Evolutionary conservation across 1,140 invertebrate genomes (phyloP).

Genomic region (Tetramorium alpestre): DNA sequence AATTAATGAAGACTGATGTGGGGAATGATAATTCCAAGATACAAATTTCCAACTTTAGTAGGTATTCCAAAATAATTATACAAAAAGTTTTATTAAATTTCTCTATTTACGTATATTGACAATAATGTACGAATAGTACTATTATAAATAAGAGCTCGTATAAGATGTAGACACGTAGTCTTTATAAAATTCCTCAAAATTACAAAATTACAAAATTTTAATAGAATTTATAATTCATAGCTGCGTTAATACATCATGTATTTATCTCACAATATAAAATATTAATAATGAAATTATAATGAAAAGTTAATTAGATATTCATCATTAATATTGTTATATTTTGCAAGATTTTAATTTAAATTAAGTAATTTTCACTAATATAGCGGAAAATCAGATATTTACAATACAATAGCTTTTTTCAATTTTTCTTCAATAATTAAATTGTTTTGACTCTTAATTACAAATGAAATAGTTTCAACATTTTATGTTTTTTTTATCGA

Average conservation of each 20-base stretch:
- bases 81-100: not conserved
- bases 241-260: not conserved
- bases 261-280: conserved; percentile 1
- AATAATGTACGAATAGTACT: not conserved
- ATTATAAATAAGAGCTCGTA: not conserved
- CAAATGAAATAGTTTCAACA: not conserved
- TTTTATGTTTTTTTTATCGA: not conserved
- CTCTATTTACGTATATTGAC: not conserved
- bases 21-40: not conserved
- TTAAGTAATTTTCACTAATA: not conserved
- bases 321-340: not conserved
- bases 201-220: conserved; percentile 18
- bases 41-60: not conserved
- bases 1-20: not conserved
- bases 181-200: not conserved
- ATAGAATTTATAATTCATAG: conserved; percentile 7
- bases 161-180: not conserved
- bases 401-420: not conserved
- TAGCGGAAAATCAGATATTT: not conserved
- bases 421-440: not conserved
- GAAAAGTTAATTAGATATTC: conserved; percentile 17
- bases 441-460: not conserved
- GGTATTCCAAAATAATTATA: not conserved
- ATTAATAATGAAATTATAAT: conserved; percentile 9
- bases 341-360: conserved; percentile 13